Conservation (phyloP, 2,888 invertebrate genomes). For the Lasioglossum lativentre region DNA sequence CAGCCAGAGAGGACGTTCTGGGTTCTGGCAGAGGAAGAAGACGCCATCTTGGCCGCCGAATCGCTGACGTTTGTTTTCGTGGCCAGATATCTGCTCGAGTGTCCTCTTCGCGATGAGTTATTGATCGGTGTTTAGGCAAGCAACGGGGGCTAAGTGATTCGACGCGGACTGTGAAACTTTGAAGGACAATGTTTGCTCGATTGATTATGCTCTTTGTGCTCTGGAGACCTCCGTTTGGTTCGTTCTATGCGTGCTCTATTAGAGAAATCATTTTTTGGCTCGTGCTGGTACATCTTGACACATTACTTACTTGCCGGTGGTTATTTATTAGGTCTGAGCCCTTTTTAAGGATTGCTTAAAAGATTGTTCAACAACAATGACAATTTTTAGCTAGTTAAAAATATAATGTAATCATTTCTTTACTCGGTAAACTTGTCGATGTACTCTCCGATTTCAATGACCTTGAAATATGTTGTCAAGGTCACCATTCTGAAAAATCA, state of each 20-base stretch:
- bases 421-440: too few relatives aligned
- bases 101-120: background rate
- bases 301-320: background rate
- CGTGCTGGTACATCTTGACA: background rate
- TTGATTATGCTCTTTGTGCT: background rate
- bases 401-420: too few relatives aligned
- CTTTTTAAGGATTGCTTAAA: background rate
- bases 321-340: too few relatives aligned
- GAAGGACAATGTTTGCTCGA: background rate
- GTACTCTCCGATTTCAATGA: too few relatives aligned
- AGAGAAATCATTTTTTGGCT: background rate
- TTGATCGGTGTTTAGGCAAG: slow-evolving; percentile 4
- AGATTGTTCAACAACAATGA: background rate
- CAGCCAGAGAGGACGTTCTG: background rate
- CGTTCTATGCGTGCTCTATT: background rate
- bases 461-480: too few relatives aligned
- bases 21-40: background rate
- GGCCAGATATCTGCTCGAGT: background rate
- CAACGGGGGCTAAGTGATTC: background rate
- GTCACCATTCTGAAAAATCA: too few relatives aligned
- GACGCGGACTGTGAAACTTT: background rate
- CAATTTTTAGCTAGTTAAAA: too few relatives aligned
- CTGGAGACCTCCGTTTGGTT: background rate
- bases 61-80: background rate
- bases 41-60: slow-evolving; percentile 14